Base-by-base conservation (phyloP, 2,797 vertebrate species). In the Spheniscus humboldti region DNA sequence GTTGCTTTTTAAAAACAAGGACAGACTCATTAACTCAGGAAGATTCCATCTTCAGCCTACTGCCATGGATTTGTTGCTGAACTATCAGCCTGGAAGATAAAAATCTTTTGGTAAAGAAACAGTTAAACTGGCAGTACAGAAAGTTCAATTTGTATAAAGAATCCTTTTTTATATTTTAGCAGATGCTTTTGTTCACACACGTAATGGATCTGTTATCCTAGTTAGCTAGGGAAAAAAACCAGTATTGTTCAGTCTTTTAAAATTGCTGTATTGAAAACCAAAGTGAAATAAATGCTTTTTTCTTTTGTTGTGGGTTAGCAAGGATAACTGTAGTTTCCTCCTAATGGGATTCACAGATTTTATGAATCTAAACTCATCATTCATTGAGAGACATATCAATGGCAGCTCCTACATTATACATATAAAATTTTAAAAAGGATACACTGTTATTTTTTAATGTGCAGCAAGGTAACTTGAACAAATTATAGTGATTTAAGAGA, bases 401-500 rank as follows among this genome's bases (percentile, higher is more conserved):
- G 68, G 30, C 41, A 94, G 87, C 67, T 92, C 41, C 64, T 96
- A 60, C 78, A 91, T 81, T 83, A 96, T 66, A 96, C 25, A 78
- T 24, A 77, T 37, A 71, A 84, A 92, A 88, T 75, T 93, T 88
- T 4, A 86, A 96, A 85, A 97, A 41, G 41, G 41, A 15, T 41
- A 41, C 14, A 15, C 41, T 41, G 41, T 41, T 41, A 41, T 41
- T 41, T 90, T 92, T 94, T 93, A 97, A 96, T 90, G 97, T 80
- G 78, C 80, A 86, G 60, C 25, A 59, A 91, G 5, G 13, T 93
- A 92, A 94, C 90, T 95, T 96, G 77, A 94, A 96, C 63, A 97
- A 97, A 97, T 97, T 97, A 97, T n/a, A 97, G 88, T 90, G 93
- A 97, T 97, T 97, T 96, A 96, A 86, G 35, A n/a, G 27, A 52